Conservation (phyloP, 2,888 invertebrate genomes). For the Belgica antarctica region DNA sequence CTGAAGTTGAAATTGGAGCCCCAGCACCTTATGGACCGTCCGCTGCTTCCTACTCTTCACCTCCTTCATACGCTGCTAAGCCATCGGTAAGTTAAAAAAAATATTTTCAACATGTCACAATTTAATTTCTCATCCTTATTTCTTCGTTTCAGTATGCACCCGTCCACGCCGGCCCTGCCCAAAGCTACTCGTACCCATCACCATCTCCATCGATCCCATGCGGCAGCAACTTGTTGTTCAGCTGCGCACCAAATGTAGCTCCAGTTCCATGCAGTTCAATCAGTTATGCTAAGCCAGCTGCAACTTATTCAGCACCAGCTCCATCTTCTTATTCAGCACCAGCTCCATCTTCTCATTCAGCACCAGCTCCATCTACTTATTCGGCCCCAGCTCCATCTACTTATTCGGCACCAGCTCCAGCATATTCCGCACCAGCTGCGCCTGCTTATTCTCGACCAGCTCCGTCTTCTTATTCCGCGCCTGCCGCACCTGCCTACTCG, state of each 20-base stretch:
- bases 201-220: constrained; percentile 40
- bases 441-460: neutral
- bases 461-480: neutral
- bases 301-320: constrained; percentile 15
- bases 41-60: neutral
- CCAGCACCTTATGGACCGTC: neutral
- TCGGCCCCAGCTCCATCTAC: neutral
- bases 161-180: constrained; percentile 1
- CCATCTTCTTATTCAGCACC: neutral
- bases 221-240: constrained; percentile 19
- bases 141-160: too few relatives aligned
- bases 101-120: too few relatives aligned
- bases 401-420: neutral
- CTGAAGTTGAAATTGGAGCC: neutral
- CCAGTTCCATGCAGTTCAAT: constrained; percentile 11
- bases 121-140: too few relatives aligned
- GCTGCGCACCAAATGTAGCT: constrained; percentile 17
- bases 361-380: neutral
- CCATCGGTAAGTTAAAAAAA: too few relatives aligned
- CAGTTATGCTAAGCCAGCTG: constrained; percentile 4
- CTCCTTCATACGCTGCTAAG: neutral
- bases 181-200: constrained; percentile 39
- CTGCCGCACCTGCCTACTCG: neutral
- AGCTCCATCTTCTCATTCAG: neutral
- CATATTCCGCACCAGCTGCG: neutral